phyloP scores from a whole-genome alignment of 2,888 invertebrate species.

The Cinara cedri region DNA sequence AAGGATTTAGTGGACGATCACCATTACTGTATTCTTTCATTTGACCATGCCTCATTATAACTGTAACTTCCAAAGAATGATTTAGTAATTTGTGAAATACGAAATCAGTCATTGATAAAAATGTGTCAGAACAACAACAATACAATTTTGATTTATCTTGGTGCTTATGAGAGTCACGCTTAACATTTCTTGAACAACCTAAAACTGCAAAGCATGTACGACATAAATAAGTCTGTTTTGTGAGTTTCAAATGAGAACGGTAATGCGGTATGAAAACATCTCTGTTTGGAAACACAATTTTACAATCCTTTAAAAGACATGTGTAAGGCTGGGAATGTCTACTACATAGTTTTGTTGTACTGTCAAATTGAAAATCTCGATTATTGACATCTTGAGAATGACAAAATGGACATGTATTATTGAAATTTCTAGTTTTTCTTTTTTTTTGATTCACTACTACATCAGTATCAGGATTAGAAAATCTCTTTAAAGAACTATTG shows the following conservation, averaged over 20 bases:
- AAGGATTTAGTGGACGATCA: too few species aligned
- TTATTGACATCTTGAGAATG: background rate
- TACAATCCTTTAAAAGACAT: slow-evolving; percentile 2
- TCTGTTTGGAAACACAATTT: background rate
- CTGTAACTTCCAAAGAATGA: background rate
- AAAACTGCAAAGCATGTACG: background rate
- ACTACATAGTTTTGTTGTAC: background rate
- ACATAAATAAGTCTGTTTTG: background rate
- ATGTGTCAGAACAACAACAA: background rate
- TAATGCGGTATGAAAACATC: background rate
- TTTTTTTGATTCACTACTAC: too few species aligned
- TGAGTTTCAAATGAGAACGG: background rate
- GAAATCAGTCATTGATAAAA: background rate
- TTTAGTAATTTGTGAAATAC: background rate
- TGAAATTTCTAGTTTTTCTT: too few species aligned
- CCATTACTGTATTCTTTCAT: too few species aligned
- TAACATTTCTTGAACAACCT: background rate
- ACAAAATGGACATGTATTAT: too few species aligned
- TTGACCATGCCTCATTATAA: too few species aligned
- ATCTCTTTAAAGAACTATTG: too few species aligned
- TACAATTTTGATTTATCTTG: background rate
- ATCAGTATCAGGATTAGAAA: too few species aligned
- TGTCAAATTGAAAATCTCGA: background rate
- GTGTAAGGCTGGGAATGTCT: background rate
- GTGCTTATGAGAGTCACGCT: background rate